Base-by-base conservation (phyloP, 2,888 invertebrate species). In the Apotomis betuletana region DNA sequence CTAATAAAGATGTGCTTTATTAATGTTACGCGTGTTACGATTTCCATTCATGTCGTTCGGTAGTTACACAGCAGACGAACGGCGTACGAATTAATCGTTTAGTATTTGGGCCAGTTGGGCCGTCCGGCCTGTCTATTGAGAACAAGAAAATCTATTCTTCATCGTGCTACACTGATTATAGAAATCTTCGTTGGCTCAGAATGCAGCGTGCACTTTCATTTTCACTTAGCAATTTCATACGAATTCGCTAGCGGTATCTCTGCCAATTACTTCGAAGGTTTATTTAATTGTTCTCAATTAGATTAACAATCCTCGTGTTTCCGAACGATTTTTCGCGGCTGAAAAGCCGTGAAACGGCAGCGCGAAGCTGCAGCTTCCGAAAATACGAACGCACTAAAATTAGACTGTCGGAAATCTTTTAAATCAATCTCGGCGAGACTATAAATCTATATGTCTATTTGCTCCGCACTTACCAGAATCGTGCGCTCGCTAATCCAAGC, bases 391-490 rank as follows among this genome's bases (percentile, higher is more conserved):
- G 70, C 77, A 83, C 87, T 90, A 90, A 83, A 84, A 86, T 84
- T 91, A 91, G 88, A 80, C 52, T 74, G 65, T 65, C 62, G 70
- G 75, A 78, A 77, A 75, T 74, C 70, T 62, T 51, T 67, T 52
- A 36, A 15, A 63, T 64, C 49, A 62, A 61, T 64, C 71, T 59
- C 58, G 38, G 13, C 73, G 59, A 51, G 27, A 79, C 80, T 78
- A 79, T 75, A 63, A 67, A 13, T 12, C n/a, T 52, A 46, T 10
- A 38, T 57, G 8, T 67, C 54, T 67, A 73, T 73, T 69, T 57
- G 61, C 61, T 76, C 68, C 74, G 74, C 73, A 87, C 92, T 92
- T 83, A 93, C 92, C 92, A 91, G 92, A 93, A 92, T 92, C 92
- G 84, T 84, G 87, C 92, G 91, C 89, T 88, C 84, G 91, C 92